Conservation (phyloP, 2,888 invertebrate species). For the Poecilus cupreus region DNA sequence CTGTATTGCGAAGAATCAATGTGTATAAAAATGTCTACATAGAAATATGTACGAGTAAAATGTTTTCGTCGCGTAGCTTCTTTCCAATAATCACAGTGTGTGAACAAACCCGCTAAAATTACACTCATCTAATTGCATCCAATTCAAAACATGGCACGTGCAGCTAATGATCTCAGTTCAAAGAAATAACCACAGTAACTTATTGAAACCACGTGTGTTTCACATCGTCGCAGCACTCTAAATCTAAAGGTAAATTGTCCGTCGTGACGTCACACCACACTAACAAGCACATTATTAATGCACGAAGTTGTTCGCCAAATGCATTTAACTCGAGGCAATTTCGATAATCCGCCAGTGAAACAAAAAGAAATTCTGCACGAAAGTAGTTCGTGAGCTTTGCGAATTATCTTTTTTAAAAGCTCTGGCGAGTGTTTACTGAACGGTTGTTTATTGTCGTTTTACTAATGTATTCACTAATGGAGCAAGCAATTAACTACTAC, state of each 20-base stretch:
- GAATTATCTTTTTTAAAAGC: not conserved
- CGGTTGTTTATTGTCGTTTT: constrained; percentile 39
- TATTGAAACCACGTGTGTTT: constrained; percentile 36
- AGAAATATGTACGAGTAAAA: no score
- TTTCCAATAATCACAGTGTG: not conserved
- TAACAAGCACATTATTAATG: constrained; percentile 47
- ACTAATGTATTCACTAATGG: constrained; percentile 58
- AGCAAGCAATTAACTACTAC: constrained; percentile 39
- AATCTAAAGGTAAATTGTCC: constrained; percentile 40
- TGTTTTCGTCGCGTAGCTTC: no score
- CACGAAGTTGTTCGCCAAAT: constrained; percentile 42
- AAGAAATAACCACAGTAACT: constrained; percentile 21
- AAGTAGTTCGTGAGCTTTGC: constrained; percentile 14
- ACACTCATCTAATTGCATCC: constrained; percentile 24
- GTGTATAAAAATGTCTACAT: no score
- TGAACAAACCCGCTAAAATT: constrained; percentile 23
- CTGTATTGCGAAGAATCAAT: no score
- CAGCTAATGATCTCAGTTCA: constrained; percentile 22
- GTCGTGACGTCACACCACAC: constrained; percentile 28
- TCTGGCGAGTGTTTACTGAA: constrained; percentile 20
- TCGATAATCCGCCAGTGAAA: constrained; percentile 24
- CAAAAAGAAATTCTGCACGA: constrained; percentile 22
- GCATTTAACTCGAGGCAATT: constrained; percentile 36
- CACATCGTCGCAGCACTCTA: not conserved
- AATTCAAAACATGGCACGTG: constrained; percentile 7